Evolutionary conservation across 2,888 invertebrate genomes (phyloP).

Genomic region (Lithodes maja): DNA sequence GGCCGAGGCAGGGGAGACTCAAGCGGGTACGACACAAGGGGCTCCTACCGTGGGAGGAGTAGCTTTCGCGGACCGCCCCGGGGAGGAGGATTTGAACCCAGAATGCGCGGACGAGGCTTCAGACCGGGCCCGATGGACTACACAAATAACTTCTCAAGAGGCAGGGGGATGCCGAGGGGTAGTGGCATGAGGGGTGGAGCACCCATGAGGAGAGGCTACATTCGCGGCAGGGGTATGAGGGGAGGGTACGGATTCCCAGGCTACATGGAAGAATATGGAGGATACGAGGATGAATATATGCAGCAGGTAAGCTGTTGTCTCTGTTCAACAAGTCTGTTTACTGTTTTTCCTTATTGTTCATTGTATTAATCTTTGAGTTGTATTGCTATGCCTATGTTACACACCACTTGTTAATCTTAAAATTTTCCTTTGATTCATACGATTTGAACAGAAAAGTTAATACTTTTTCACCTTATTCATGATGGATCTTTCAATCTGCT

Average conservation of each 20-base stretch:
- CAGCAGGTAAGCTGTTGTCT: constrained; percentile 8
- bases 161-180: constrained; percentile 27
- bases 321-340: not conserved
- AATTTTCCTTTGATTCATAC: too few relatives aligned
- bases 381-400: too few relatives aligned
- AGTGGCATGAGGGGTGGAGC: not conserved
- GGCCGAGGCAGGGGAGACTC: not conserved
- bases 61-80: not conserved
- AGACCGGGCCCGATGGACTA: constrained; percentile 35
- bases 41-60: not conserved
- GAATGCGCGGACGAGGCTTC: not conserved
- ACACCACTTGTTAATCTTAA: too few relatives aligned
- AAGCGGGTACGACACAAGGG: not conserved
- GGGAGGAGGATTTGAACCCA: not conserved
- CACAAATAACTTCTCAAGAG: constrained; percentile 41
- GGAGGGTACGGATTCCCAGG: constrained; percentile 19
- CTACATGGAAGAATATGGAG: not conserved
- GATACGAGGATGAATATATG: constrained; percentile 6
- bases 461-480: too few relatives aligned
- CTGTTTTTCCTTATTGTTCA: not conserved
- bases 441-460: too few relatives aligned
- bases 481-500: too few relatives aligned
- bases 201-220: not conserved
- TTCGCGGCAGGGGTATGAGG: not conserved
- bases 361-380: too few relatives aligned